phyloP scores from a whole-genome alignment of 2,888 invertebrate genomes.

The Apamea crenata region DNA sequence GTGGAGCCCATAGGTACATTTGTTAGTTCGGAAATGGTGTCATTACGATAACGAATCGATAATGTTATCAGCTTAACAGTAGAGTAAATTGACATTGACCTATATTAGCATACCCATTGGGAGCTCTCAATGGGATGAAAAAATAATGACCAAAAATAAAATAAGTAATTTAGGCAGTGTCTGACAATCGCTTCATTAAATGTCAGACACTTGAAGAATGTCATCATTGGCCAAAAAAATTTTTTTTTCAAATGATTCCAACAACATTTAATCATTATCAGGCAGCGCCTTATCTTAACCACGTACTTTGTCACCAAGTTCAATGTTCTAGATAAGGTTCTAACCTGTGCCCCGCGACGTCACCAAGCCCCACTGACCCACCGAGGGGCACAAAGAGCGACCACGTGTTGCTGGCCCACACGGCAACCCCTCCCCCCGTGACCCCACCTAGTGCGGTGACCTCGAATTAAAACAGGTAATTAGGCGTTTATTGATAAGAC shows the following conservation, averaged over 20 bases:
- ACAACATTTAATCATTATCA: neutral
- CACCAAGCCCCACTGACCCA: conserved; percentile 47
- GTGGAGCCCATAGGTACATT: neutral
- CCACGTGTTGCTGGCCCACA: conserved; percentile 56
- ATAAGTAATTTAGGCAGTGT: neutral
- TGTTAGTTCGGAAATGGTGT: neutral
- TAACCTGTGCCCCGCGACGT: neutral
- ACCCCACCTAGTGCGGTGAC: conserved; percentile 20
- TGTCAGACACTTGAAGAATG: neutral
- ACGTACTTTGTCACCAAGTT: conserved; percentile 46
- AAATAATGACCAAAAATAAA: neutral
- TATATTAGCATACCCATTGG: neutral
- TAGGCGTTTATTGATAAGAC: conserved; percentile 42
- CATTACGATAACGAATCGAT: conserved; percentile 16
- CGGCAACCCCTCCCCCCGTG: neutral
- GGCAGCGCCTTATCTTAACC: conserved; percentile 11
- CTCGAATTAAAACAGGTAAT: conserved; percentile 56
- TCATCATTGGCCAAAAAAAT: neutral
- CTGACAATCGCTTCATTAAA: neutral
- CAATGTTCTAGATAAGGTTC: conserved; percentile 60
- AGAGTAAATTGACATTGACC: conserved; percentile 24
- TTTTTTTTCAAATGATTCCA: neutral
- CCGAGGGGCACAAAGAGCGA: conserved; percentile 26
- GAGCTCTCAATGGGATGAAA: neutral
- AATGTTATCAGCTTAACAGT: conserved; percentile 25